A percentile compares a stretch with the other conserved stretches of the same genome.
Evolutionary conservation across 1,140 invertebrate genomes (phyloP).

Genomic region (Idris sp.): DNA sequence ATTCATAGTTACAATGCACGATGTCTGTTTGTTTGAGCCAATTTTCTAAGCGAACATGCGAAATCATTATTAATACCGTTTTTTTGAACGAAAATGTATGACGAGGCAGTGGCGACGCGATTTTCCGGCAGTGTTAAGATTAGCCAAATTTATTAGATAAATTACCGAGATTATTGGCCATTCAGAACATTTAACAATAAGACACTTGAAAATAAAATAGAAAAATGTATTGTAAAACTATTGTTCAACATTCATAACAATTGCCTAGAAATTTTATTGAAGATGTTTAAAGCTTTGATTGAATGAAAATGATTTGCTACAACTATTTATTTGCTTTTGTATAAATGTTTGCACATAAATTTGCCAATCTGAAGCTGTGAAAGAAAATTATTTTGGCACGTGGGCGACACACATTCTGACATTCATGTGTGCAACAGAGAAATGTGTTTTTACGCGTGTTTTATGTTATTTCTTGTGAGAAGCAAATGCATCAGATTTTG

Average conservation of each 20-base stretch:
- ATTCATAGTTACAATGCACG: slow-evolving; percentile 14
- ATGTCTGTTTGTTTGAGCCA: slow-evolving; percentile 27
- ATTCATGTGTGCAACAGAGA: slow-evolving; percentile 10
- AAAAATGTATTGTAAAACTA: too few species aligned
- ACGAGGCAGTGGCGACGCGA: slow-evolving; percentile 6
- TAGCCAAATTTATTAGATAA: slow-evolving; percentile 16
- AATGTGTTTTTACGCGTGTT: neutral
- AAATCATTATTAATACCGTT: slow-evolving; percentile 28
- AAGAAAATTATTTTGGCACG: slow-evolving; percentile 28
- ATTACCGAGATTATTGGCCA: slow-evolving; percentile 3
- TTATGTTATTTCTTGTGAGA: too few species aligned
- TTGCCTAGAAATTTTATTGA: too few species aligned
- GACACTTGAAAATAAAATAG: neutral
- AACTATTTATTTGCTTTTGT: too few species aligned
- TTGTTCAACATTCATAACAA: too few species aligned
- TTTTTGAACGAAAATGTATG: slow-evolving; percentile 37
- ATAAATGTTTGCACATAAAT: too few species aligned
- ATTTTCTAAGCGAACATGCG: slow-evolving; percentile 25
- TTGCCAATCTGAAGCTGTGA: slow-evolving; percentile 3
- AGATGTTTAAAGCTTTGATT: neutral
- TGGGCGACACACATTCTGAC: slow-evolving; percentile 6
- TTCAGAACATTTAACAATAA: neutral
- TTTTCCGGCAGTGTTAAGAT: slow-evolving; percentile 26
- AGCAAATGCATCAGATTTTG: too few species aligned
- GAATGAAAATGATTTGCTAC: too few species aligned